Conservation (phyloP, 2,797 vertebrate species). For the Lutjanus argentimaculatus region DNA sequence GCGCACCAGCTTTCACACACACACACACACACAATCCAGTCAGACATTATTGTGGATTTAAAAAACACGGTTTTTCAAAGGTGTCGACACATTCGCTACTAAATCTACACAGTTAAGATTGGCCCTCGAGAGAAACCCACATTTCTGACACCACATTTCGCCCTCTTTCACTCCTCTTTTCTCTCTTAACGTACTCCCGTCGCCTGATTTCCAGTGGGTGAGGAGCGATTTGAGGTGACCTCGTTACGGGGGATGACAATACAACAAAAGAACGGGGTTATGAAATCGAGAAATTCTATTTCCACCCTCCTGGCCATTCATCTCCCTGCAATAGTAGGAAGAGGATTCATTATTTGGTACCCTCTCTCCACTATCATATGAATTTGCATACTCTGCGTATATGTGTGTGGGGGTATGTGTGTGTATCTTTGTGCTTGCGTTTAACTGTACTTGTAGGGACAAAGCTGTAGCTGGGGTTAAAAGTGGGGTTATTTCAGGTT, state of each 20-base stretch:
- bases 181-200: conserved; percentile 54
- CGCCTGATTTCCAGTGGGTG: conserved; percentile 47
- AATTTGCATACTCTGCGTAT: conserved; percentile 67
- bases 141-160: conserved; percentile 40
- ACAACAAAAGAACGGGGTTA: conserved; percentile 75
- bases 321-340: conserved; percentile 60
- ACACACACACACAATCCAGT: conserved; percentile 7
- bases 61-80: conserved; percentile 34
- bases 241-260: conserved; percentile 73
- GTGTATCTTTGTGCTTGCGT: conserved; percentile 7
- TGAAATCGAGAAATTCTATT: conserved; percentile 80
- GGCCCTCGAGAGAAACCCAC: conserved; percentile 10
- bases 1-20: conserved; percentile 28
- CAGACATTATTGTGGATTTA: conserved; percentile 14
- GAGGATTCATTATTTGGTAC: conserved; percentile 69
- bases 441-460: conserved; percentile 36
- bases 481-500: conserved; percentile 24
- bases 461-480: conserved; percentile 23
- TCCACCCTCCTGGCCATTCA: conserved; percentile 71
- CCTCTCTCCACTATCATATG: conserved; percentile 40
- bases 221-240: conserved; percentile 70
- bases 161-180: conserved; percentile 26
- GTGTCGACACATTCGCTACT: conserved; percentile 29
- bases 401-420: conserved; percentile 3
- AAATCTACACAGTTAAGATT: conserved; percentile 34